Conservation (phyloP, 2,888 invertebrate species). For the Tetheella fluctuosa region DNA sequence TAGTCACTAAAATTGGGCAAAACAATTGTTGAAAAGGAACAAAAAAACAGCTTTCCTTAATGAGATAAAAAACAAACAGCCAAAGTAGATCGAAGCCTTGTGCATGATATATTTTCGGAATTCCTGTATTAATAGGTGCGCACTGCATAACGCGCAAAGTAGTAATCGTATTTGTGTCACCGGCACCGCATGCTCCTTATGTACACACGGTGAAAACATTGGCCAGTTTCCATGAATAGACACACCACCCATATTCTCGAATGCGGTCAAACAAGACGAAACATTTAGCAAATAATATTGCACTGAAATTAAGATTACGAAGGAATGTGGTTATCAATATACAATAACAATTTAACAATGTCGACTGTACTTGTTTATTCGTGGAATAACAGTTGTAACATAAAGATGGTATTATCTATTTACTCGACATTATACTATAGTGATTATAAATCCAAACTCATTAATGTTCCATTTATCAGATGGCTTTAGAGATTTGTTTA, state of each 20-base stretch:
- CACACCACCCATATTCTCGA: not conserved
- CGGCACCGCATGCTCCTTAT: too few relatives aligned
- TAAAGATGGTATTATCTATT: not conserved
- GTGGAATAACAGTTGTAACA: not conserved
- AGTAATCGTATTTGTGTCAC: not conserved
- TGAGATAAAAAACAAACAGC: too few relatives aligned
- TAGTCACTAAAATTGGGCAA: too few relatives aligned
- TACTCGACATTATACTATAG: not conserved
- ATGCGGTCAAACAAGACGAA: not conserved
- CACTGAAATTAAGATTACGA: not conserved
- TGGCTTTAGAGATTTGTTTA: too few relatives aligned
- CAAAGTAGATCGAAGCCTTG: too few relatives aligned
- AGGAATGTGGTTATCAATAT: not conserved
- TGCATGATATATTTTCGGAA: too few relatives aligned
- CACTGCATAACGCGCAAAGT: not conserved
- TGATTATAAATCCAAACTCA: not conserved
- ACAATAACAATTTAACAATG: not conserved
- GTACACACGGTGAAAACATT: not conserved
- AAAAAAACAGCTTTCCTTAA: too few relatives aligned
- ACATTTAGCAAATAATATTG: not conserved
- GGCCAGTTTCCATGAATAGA: conserved; percentile 1
- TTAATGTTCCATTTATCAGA: not conserved
- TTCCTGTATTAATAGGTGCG: too few relatives aligned
- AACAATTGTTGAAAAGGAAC: too few relatives aligned
- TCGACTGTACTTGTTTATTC: not conserved